phyloP scores from a whole-genome alignment of 2,113 vertebrate species.

The Taxidea taxus region DNA sequence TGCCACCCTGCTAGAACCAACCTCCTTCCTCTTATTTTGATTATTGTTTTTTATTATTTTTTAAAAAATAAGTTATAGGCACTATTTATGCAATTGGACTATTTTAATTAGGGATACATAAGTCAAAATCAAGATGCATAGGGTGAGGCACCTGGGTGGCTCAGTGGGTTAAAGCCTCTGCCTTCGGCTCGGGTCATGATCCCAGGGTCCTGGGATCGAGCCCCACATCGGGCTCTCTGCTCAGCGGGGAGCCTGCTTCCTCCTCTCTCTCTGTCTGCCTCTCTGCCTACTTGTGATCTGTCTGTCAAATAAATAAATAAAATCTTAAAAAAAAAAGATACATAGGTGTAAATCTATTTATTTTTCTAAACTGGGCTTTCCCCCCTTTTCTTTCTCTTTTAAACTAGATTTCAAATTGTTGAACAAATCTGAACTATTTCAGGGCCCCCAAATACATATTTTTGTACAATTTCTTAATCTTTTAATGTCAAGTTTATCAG shows the following conservation, averaged over 20 bases:
- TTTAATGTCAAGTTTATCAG: not conserved
- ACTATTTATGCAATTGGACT: not conserved
- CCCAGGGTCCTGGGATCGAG: no score
- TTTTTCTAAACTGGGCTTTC: not conserved
- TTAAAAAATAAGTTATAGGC: not conserved
- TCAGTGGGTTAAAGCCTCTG: no score
- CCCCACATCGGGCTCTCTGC: no score
- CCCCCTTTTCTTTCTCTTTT: not conserved
- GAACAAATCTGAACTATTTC: not conserved
- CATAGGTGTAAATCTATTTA: not conserved
- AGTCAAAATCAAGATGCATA: not conserved
- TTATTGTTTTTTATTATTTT: not conserved
- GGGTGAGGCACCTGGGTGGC: no score
- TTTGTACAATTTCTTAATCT: not conserved
- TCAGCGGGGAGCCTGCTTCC: no score
- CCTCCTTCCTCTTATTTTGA: not conserved
- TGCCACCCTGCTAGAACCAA: not conserved
- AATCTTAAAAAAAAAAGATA: no score
- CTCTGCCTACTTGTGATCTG: no score
- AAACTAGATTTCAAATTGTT: not conserved
- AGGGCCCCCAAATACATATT: not conserved
- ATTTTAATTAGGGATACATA: not conserved
- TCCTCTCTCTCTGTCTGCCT: no score
- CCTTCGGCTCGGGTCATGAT: no score
- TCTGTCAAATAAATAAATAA: no score